phyloP scores from a whole-genome alignment of 2,888 invertebrate genomes.

The Pseudococcus longispinus region DNA sequence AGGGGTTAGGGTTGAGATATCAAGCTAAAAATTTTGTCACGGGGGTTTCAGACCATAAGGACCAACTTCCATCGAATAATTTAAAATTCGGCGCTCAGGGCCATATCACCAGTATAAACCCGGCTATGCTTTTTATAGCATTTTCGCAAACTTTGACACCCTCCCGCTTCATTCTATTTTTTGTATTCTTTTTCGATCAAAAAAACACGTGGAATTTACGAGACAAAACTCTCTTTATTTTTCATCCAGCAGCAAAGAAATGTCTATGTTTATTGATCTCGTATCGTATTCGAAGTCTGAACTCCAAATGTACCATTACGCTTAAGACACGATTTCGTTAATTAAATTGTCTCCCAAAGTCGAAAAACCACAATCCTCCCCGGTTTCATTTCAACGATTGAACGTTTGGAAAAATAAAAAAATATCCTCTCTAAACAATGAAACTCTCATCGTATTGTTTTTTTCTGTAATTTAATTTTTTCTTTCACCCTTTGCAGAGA shows the following conservation, averaged over 20 bases:
- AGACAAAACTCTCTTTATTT: background rate
- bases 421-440: background rate
- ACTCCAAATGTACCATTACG: background rate
- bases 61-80: too few relatives aligned
- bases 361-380: background rate
- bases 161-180: too few relatives aligned
- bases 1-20: too few relatives aligned
- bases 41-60: too few relatives aligned
- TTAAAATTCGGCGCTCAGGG: too few relatives aligned
- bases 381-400: constrained; percentile 8
- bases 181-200: too few relatives aligned
- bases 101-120: too few relatives aligned
- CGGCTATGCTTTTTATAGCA: too few relatives aligned
- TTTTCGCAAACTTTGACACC: too few relatives aligned
- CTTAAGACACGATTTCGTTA: constrained; percentile 9
- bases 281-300: background rate
- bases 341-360: background rate
- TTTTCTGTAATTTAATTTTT: constrained; percentile 15
- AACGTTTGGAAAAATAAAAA: background rate
- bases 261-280: background rate
- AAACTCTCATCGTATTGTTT: background rate
- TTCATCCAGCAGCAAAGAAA: background rate
- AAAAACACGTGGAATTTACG: too few relatives aligned
- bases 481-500: constrained; percentile 65
- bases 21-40: too few relatives aligned